Evolutionary conservation across 92 coral and sea anemone genomes (phyloP).

Genomic region (Epizoanthus ramosus): DNA sequence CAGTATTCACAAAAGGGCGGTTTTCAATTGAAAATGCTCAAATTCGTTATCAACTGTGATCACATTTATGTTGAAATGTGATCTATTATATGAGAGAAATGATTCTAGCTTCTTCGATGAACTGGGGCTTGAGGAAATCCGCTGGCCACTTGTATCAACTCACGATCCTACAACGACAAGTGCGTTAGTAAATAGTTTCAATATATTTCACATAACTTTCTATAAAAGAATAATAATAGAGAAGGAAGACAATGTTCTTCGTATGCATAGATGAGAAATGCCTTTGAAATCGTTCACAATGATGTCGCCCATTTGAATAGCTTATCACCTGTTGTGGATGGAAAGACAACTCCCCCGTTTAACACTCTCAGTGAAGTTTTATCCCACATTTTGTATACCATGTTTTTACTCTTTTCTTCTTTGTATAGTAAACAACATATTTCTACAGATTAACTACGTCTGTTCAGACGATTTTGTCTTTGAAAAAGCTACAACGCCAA

Average conservation of each 20-base stretch:
- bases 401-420: background rate
- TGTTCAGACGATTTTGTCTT: too few species aligned
- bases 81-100: too few species aligned
- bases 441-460: background rate
- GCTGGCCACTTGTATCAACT: background rate
- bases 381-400: background rate
- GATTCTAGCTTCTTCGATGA: too few species aligned
- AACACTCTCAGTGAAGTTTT: background rate
- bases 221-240: background rate
- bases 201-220: background rate
- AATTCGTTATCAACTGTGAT: too few species aligned
- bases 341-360: background rate
- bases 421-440: background rate
- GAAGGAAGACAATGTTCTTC: background rate
- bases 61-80: too few species aligned
- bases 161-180: background rate
- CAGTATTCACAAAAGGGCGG: too few species aligned
- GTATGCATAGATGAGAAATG: background rate
- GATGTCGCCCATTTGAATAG: background rate
- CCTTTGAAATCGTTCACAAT: constrained; percentile 15
- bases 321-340: constrained; percentile 13
- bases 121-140: too few species aligned
- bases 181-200: background rate
- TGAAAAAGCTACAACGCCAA: too few species aligned
- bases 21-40: too few species aligned